Percentiles rank a stretch among this genome's conserved stretches.
Conservation (phyloP, 2,797 vertebrate species). For the Gadopsis bispinosus region DNA sequence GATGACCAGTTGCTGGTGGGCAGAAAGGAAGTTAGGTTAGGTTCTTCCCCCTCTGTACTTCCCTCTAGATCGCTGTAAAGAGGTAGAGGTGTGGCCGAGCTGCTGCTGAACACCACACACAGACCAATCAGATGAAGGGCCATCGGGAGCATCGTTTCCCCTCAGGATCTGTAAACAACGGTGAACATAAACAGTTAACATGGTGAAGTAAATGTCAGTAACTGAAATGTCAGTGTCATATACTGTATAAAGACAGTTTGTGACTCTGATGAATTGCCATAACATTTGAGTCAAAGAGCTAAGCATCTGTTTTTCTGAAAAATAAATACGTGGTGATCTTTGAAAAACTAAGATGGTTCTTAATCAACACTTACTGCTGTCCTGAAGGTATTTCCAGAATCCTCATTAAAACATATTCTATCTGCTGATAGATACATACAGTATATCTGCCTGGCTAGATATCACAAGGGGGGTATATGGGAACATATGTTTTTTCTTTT, state of each 20-base stretch:
- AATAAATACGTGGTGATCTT: background rate
- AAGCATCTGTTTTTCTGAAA: slow-evolving; percentile 36
- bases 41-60: slow-evolving; percentile 87
- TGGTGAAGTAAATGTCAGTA: slow-evolving; percentile 5
- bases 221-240: slow-evolving; percentile 18
- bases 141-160: slow-evolving; percentile 64
- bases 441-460: background rate
- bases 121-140: slow-evolving; percentile 55
- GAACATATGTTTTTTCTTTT: background rate
- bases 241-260: slow-evolving; percentile 14
- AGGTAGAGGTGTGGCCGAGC: slow-evolving; percentile 63
- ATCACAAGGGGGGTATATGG: background rate
- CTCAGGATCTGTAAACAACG: slow-evolving; percentile 66
- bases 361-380: background rate
- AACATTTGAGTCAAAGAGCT: background rate
- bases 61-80: slow-evolving; percentile 72
- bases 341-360: background rate
- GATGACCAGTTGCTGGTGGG: slow-evolving; percentile 31
- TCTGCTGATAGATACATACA: too few relatives aligned
- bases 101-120: slow-evolving; percentile 52
- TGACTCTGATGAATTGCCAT: background rate
- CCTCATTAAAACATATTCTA: background rate
- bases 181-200: too few relatives aligned
- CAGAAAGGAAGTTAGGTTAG: slow-evolving; percentile 39
- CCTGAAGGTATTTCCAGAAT: background rate